Conservation (phyloP, 2,113 vertebrate species). For the Entelurus aequoreus region DNA sequence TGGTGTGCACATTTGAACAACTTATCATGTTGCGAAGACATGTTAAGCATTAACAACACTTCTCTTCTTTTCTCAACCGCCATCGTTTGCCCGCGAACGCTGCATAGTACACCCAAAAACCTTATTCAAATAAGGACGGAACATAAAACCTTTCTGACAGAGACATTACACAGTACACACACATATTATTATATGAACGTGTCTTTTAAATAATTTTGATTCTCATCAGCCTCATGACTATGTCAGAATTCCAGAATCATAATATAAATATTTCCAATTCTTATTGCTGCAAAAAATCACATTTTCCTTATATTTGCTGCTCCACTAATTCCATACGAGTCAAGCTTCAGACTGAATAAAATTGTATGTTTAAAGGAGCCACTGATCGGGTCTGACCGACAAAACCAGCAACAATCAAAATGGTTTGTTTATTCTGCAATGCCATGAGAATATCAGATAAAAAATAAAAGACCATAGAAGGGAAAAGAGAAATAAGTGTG, state of each 20-base stretch:
- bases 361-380: constrained; percentile 61
- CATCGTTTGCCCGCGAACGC: too few relatives aligned
- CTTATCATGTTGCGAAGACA: too few relatives aligned
- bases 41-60: too few relatives aligned
- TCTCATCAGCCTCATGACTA: not conserved
- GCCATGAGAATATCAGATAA: constrained; percentile 69
- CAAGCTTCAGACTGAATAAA: constrained; percentile 61
- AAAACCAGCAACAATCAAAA: constrained; percentile 42
- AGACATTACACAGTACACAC: not conserved
- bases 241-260: not conserved
- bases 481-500: constrained; percentile 33
- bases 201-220: not conserved
- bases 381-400: constrained; percentile 40
- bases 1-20: too few relatives aligned
- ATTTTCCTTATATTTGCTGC: constrained; percentile 5
- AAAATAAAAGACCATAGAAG: constrained; percentile 55
- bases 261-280: not conserved
- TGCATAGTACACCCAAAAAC: too few relatives aligned
- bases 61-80: too few relatives aligned
- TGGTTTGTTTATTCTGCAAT: constrained; percentile 62
- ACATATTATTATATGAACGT: not conserved
- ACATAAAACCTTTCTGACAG: not conserved
- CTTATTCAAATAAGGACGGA: too few relatives aligned
- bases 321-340: not conserved
- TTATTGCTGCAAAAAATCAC: not conserved